phyloP scores from a whole-genome alignment of 2,888 invertebrate species.

The Dastarcus helophoroides region DNA sequence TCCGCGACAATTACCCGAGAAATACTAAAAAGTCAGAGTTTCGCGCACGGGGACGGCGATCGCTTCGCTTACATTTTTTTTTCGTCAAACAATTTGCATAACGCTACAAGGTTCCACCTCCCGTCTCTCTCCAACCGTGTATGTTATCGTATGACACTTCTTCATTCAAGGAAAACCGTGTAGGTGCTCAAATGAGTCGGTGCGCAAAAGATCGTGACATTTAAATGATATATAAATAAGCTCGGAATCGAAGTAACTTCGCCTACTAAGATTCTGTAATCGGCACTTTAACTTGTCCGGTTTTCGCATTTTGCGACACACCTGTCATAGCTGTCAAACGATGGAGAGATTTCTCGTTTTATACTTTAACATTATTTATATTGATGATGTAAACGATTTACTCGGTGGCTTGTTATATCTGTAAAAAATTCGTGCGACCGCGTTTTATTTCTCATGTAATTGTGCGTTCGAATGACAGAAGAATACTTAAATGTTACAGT shows the following conservation, averaged over 20 bases:
- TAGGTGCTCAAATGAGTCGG: constrained; percentile 32
- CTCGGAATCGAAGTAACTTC: constrained; percentile 20
- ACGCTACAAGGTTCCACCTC: constrained; percentile 8
- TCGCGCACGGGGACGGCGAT: too few species aligned
- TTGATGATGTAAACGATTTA: too few species aligned
- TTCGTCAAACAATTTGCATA: constrained; percentile 16
- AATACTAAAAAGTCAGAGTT: neutral
- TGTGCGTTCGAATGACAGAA: too few species aligned
- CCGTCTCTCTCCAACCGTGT: neutral
- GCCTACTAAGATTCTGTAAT: constrained; percentile 28
- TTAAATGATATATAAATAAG: constrained; percentile 33
- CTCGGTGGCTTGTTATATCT: too few species aligned
- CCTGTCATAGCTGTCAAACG: too few species aligned
- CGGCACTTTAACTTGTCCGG: too few species aligned
- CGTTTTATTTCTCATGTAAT: too few species aligned
- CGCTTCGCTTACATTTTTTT: constrained; percentile 10
- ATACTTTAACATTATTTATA: too few species aligned
- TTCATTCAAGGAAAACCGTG: constrained; percentile 14
- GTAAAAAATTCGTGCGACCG: too few species aligned
- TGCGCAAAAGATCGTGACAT: constrained; percentile 34
- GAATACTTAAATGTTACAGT: too few species aligned
- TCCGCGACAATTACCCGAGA: neutral
- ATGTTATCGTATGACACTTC: constrained; percentile 3
- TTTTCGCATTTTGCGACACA: too few species aligned
- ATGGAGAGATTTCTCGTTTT: too few species aligned